Percentiles rank a stretch among this genome's conserved stretches.
Evolutionary conservation across 2,888 invertebrate species (phyloP).

Genomic region (Metopia argyrocephala): DNA sequence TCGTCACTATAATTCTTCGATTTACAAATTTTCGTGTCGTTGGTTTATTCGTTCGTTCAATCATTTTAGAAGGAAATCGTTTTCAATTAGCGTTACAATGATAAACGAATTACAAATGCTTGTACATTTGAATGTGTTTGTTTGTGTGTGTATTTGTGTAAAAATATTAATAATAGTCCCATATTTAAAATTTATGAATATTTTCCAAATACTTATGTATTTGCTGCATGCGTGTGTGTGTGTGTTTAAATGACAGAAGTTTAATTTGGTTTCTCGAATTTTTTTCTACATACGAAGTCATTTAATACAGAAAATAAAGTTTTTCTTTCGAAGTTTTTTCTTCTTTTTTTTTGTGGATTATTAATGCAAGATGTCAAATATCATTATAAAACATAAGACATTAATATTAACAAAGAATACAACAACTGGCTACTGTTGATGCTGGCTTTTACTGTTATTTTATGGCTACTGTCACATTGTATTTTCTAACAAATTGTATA

Average conservation of each 20-base stretch:
- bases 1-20: background rate
- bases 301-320: slow-evolving; percentile 6
- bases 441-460: background rate
- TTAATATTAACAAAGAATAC: slow-evolving; percentile 56
- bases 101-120: background rate
- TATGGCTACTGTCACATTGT: slow-evolving; percentile 39
- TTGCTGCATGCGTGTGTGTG: background rate
- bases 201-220: background rate
- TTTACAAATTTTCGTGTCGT: background rate
- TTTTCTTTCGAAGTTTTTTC: slow-evolving; percentile 11
- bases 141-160: background rate
- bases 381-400: slow-evolving; percentile 62
- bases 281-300: slow-evolving; percentile 32
- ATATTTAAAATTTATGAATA: background rate
- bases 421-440: slow-evolving; percentile 41
- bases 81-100: slow-evolving; percentile 31
- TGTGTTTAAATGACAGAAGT: slow-evolving; percentile 28
- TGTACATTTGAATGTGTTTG: background rate
- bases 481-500: slow-evolving; percentile 36
- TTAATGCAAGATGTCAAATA: slow-evolving; percentile 61
- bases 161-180: background rate
- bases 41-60: background rate
- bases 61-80: slow-evolving; percentile 37
- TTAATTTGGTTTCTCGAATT: slow-evolving; percentile 30
- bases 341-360: slow-evolving; percentile 6